A percentile compares a stretch with the other conserved stretches of the same genome.
Evolutionary conservation across 2,888 invertebrate species (phyloP).

Genomic region (Cistogaster globosa): DNA sequence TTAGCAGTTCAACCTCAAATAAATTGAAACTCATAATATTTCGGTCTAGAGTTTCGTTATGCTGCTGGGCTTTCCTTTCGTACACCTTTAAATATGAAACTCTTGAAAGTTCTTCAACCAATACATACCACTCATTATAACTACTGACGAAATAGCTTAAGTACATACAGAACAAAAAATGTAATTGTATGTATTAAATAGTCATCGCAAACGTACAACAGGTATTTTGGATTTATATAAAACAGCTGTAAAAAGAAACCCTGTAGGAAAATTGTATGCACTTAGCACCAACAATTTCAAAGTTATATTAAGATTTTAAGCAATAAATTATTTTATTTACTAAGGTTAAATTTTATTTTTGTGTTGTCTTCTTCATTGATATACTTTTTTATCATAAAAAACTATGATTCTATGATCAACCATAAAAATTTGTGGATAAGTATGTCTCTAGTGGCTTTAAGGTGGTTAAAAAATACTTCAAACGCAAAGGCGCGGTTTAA

Average conservation of each 20-base stretch:
- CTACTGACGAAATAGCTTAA: conserved; percentile 14
- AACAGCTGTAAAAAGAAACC: background rate
- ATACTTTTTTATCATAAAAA: too few species aligned
- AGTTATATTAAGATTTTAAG: too few species aligned
- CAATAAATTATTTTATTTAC: too few species aligned
- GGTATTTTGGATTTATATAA: conserved; percentile 12
- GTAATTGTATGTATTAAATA: conserved; percentile 51
- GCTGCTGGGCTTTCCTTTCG: conserved; percentile 5
- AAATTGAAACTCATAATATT: conserved; percentile 1
- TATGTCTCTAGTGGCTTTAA: too few species aligned
- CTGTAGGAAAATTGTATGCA: conserved; percentile 18
- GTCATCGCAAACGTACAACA: conserved; percentile 37
- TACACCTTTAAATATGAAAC: too few species aligned
- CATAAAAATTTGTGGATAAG: too few species aligned
- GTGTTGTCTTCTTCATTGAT: too few species aligned
- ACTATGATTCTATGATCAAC: too few species aligned
- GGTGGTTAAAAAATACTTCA: too few species aligned
- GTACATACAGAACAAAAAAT: conserved; percentile 18
- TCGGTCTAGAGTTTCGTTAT: conserved; percentile 14
- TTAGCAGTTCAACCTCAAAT: conserved; percentile 24
- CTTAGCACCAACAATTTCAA: too few species aligned
- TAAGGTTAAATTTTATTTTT: too few species aligned
- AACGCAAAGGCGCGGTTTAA: too few species aligned
- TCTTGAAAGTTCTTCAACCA: background rate
- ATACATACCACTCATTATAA: conserved; percentile 34